Conservation (phyloP, 2,888 invertebrate species). For the Cataglyphis rosenhaueri region DNA sequence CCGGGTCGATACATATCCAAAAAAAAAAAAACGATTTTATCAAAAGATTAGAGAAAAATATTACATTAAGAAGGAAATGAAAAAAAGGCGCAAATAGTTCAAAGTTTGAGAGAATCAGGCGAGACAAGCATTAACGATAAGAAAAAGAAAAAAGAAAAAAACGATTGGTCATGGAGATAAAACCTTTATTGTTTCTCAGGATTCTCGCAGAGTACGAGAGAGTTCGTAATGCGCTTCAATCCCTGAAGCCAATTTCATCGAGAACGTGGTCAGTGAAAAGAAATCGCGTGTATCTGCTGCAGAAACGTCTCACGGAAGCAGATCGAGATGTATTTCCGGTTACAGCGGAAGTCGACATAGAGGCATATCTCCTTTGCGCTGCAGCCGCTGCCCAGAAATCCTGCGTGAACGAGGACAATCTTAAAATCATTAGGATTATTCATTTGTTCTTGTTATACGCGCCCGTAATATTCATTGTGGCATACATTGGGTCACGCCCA, state of each 20-base stretch:
- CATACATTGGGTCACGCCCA: conserved; percentile 28
- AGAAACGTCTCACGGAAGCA: conserved; percentile 69
- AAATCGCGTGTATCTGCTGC: conserved; percentile 73
- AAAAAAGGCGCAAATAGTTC: not conserved
- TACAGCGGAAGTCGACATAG: conserved; percentile 77
- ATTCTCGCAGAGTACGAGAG: conserved; percentile 74
- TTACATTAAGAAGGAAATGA: not conserved
- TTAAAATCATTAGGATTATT: conserved; percentile 71
- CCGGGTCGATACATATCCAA: not conserved
- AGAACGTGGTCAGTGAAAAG: conserved; percentile 77
- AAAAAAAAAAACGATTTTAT: not conserved
- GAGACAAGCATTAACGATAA: conserved; percentile 17
- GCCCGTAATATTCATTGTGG: conserved; percentile 35
- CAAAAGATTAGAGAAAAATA: not conserved
- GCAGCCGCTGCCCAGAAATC: conserved; percentile 78
- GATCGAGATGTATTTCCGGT: conserved; percentile 79
- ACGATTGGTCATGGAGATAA: conserved; percentile 55
- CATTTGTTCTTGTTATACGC: conserved; percentile 56
- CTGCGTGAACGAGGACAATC: conserved; percentile 75
- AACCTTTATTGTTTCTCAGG: conserved; percentile 71
- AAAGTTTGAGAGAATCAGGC: conserved; percentile 4
- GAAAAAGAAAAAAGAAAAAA: conserved; percentile 14
- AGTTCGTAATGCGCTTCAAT: conserved; percentile 76
- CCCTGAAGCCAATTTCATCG: conserved; percentile 76
- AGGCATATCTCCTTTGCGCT: conserved; percentile 79